Conservation (phyloP, 2,113 vertebrate species). For the Turnix velox region DNA sequence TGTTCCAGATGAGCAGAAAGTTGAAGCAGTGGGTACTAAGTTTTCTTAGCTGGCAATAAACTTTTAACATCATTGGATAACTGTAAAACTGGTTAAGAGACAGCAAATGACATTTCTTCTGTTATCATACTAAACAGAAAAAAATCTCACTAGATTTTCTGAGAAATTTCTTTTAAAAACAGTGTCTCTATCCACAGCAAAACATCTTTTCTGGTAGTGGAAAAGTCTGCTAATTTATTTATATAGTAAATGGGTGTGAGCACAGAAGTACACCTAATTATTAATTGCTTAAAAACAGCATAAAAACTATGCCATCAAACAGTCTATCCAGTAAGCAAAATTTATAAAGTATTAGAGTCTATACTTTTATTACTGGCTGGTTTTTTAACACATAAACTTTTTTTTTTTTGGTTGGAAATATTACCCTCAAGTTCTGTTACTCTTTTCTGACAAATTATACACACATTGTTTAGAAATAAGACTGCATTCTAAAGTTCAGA, state of each 20-base stretch:
- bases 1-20: not conserved
- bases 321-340: not conserved
- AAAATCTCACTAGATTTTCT: not conserved
- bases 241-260: not conserved
- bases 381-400: not conserved
- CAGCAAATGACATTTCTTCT: not conserved
- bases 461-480: not conserved
- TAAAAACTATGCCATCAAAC: not conserved
- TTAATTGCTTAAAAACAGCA: not conserved
- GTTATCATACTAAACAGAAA: not conserved
- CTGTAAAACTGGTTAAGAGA: not conserved
- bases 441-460: not conserved
- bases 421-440: not conserved
- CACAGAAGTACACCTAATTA: not conserved
- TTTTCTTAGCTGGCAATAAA: not conserved
- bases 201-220: not conserved
- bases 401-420: not conserved
- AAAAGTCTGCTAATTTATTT: not conserved
- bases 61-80: not conserved
- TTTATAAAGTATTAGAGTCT: not conserved
- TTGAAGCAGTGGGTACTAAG: fast-evolving
- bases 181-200: not conserved
- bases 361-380: not conserved
- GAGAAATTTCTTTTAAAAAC: not conserved
- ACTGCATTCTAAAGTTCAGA: not conserved